Evolutionary conservation across 2,113 vertebrate genomes (phyloP), one percentile per base, ranked within the genome.

Genomic region (Coryphaenoides rupestris): DNA sequence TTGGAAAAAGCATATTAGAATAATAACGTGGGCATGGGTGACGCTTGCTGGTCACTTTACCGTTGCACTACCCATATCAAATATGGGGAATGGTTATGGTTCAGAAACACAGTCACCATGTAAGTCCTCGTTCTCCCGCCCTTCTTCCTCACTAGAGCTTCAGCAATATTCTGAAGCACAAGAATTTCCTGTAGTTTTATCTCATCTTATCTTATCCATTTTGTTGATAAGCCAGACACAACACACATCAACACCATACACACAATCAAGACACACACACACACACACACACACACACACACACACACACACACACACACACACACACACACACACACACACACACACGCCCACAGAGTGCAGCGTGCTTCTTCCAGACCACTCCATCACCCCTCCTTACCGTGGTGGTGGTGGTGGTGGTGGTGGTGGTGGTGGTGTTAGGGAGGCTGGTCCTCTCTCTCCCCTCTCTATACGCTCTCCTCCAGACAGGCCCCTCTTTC

Each of bases 401-500:
- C 55, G 61, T 68, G 63, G 63, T 59, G 69, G 19, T 73, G 63
- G n/a, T n/a, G n/a, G n/a, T n/a, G n/a, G n/a, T n/a, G n/a, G n/a
- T n/a, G n/a, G n/a, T n/a, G n/a, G n/a, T n/a, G n/a, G n/a, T n/a
- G n/a, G n/a, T n/a, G n/a, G n/a, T n/a, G n/a, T n/a, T n/a, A n/a
- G n/a, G n/a, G n/a, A n/a, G 70, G 66, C 72, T 53, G 59, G 59
- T 55, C 70, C 60, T 77, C 73, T 62, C 73, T 77, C 60, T 76
- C n/a, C n/a, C 72, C 77, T 66, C 59, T 70, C 80, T 86, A 80
- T 70, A 80, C 75, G 69, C 84, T 76, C 73, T 65, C 82, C 78
- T 79, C 81, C 62, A 89, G 89, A 88, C 93, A 94, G 92, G 82
- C 84, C 82, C 68, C 72, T 84, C 88, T 93, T 94, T 95, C 89